Base-by-base conservation (phyloP, 2,888 invertebrate genomes). In the Drosophila falleni region DNA sequence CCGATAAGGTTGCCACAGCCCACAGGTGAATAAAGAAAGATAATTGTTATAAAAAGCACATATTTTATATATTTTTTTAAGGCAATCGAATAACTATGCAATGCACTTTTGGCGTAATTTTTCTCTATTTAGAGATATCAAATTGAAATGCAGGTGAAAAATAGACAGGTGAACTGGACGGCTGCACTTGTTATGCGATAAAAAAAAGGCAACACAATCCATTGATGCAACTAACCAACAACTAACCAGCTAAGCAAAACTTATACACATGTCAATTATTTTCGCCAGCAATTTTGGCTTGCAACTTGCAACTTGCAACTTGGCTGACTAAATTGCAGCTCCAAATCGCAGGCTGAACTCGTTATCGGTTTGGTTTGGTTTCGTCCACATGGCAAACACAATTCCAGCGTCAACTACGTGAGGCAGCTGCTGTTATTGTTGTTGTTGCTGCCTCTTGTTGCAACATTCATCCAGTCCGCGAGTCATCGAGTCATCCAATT, bases 181-280 rank as follows among this genome's bases (percentile, higher is more conserved):
- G 41, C 16, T 78, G 76, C 78, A 78, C 75, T 77, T 79, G 77
- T 71, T 79, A 74, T 44, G 41, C 59, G 5, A 19, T 10, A 11
- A 26, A 54, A 15, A 41, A 4, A 15, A 41, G 41, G 39, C 16
- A 55, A 5, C 41, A 16, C 42, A 16, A 55, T 23, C 50, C 55
- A 71, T 55, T 53, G 60, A 56, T 49, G 10, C 53, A 55, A 35
- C 66, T 58, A 62, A 66, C 56, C 77, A 58, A 54, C 77, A 58
- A 54, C 41, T 67, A 56, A 64, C 53, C 51, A 64, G 19, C 68
- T 69, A 58, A 53, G 31, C 55, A 41, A 42, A 79, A 73, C 78
- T 85, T 89, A 89, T 86, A 86, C 89, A 86, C 88, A 76, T 86
- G 86, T 86, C 86, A 86, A 89, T 86, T 86, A 86, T 86, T 87